phyloP scores from a whole-genome alignment of 2,888 invertebrate species.

The Nomada lathburiana region DNA sequence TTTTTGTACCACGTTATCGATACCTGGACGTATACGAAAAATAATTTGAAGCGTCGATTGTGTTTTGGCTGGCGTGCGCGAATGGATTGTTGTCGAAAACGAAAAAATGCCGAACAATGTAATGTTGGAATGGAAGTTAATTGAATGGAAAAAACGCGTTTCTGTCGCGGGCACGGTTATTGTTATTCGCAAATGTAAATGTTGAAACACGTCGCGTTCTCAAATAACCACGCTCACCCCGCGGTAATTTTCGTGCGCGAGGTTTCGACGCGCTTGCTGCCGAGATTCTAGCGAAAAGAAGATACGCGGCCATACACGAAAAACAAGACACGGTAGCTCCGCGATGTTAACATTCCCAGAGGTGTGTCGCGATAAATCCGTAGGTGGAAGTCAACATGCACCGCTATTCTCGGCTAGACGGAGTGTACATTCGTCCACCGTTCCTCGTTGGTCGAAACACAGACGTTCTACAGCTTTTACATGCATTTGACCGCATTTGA shows the following conservation, averaged over 20 bases:
- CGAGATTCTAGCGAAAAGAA: conserved; percentile 55
- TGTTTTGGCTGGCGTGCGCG: not conserved
- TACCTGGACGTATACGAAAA: not conserved
- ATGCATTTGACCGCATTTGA: not conserved
- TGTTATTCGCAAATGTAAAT: conserved; percentile 9
- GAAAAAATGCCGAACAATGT: not conserved
- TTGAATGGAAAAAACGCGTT: not conserved
- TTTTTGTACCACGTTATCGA: no score
- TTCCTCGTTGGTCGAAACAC: conserved; percentile 1
- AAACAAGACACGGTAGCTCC: conserved; percentile 64
- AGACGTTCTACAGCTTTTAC: conserved; percentile 4
- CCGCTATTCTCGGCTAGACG: conserved; percentile 38
- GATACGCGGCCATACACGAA: conserved; percentile 42
- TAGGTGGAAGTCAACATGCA: conserved; percentile 63
- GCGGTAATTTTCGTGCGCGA: conserved; percentile 48
- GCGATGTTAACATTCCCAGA: conserved; percentile 72
- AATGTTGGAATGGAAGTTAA: conserved; percentile 7
- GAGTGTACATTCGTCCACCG: conserved; percentile 22
- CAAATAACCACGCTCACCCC: conserved; percentile 32
- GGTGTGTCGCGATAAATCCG: conserved; percentile 70
- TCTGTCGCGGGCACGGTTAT: not conserved
- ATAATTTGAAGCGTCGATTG: not conserved
- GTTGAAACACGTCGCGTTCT: conserved; percentile 9
- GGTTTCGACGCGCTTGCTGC: conserved; percentile 40
- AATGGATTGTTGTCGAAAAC: not conserved